Base-by-base conservation (phyloP, 2,797 vertebrate species). In the Chaenodraco wilsoni region DNA sequence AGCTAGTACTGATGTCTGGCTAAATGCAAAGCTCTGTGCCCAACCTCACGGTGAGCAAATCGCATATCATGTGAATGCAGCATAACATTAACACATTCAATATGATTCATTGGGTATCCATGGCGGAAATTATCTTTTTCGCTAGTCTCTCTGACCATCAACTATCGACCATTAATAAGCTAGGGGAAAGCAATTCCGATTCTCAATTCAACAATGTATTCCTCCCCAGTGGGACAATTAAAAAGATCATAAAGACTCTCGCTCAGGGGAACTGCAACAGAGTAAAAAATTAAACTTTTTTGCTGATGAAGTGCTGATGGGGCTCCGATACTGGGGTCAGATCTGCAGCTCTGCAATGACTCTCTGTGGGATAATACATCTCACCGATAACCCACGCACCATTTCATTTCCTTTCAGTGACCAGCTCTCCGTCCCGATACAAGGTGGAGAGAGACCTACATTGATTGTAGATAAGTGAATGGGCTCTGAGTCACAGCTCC, bases 401-500 rank as follows among this genome's bases (percentile, higher is more conserved):
- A n/a, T 65, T 62, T 66, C 16, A 72, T 78, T 69, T 64, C 49
- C 9, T 44, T n/a, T 65, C 17, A 23, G 2, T 1, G 17, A 57
- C 33, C 61, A 63, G 37, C 5, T 41, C 50, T 43, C 50, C 41
- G 21, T 17, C 4, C 13, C 11, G 17, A 40, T 13, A 23, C 27
- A 54, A n/a, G 4, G n/a, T 19, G 55, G 33, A 60, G 21, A 74
- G 23, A 40, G 52, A 49, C 5, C 31, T 16, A 0, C 40, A 82
- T 48, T 50, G 79, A 82, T 77, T 80, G 72, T 10, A 23, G 70
- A 70, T 61, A 27, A 67, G 21, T 50, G 63, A 70, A 60, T 23
- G 8, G 9, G 33, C 1, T 40, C 12, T 40, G n/a, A 66, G 16
- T 45, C 33, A 11, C 27, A 62, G 15, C 1, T 3, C 14, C 54